Evolutionary conservation across 2,113 vertebrate species (phyloP).

Genomic region (Malurus cyaneus): DNA sequence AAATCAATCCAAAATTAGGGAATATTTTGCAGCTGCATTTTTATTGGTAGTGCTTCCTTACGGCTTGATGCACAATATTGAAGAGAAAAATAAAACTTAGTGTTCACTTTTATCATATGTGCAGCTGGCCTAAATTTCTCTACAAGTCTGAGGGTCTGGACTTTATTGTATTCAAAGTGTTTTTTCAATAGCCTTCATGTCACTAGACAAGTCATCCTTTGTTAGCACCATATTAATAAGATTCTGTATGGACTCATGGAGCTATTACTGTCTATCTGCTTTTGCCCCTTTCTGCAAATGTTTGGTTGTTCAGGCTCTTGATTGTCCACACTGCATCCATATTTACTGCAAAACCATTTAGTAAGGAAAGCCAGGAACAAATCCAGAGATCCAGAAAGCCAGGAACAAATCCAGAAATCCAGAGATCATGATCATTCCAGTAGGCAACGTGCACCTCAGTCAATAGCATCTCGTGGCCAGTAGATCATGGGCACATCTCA

Average conservation of each 20-base stretch:
- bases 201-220: not conserved
- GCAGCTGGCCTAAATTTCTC: not conserved
- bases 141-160: not conserved
- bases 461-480: no score
- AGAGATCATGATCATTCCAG: not conserved
- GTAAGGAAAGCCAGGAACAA: not conserved
- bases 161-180: not conserved
- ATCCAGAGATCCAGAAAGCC: not conserved
- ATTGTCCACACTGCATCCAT: not conserved
- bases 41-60: not conserved
- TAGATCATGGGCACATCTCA: not conserved
- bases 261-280: not conserved
- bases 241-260: not conserved
- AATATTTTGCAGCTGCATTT: not conserved
- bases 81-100: not conserved
- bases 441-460: accelerated
- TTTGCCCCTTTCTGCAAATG: not conserved
- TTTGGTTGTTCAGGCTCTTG: not conserved
- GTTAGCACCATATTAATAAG: not conserved
- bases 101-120: not conserved
- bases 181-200: not conserved
- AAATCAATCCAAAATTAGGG: not conserved
- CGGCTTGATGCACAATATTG: not conserved
- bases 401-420: not conserved
- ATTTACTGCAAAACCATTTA: not conserved